Base-by-base conservation (phyloP, 2,797 vertebrate species). In the Acipenser oxyrinchus region DNA sequence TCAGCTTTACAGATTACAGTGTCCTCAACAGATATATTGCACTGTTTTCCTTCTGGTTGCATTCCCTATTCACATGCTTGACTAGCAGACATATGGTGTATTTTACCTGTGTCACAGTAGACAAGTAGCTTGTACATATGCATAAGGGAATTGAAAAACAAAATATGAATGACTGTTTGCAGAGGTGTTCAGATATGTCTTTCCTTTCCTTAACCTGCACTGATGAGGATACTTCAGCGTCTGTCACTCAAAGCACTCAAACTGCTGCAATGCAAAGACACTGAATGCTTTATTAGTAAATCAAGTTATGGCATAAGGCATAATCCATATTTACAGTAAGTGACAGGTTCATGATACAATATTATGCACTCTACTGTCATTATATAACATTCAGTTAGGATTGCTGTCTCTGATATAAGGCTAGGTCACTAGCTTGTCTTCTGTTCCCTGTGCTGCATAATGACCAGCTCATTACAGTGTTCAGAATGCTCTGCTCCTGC, bases 241-340 rank as follows among this genome's bases (percentile, higher is more conserved):
- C 5, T 71, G 66, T 73, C 70, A 75, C 74, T 80, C 68, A 66
- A 71, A 74, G 79, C 73, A 72, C 57, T 69, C 69, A 53, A 72
- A 69, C 70, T 48, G 66, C 66, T 37, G 23, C 23, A 37, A 37
- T 37, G 68, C 2, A 49, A 68, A 75, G 67, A 62, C 50, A 66
- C 69, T 71, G 75, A 80, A 76, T 82, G 72, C 72, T 81, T 76
- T 69, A 72, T 13, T 69, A 65, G 64, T 69, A 74, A 82, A 83
- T 79, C 78, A 74, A 62, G 68, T 68, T 65, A 62, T 58, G 79
- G 69, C 62, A 75, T 71, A 74, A 75, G 65, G 69, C 65, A 70
- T 75, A 73, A 70, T 69, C 70, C 66, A 73, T 58, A 71, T 66
- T 72, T 66, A 67, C 67, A 63, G 58, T 68, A 60, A 67, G 49